phyloP scores from a whole-genome alignment of 1,140 invertebrate species.

The Atopsyche davidsoni region DNA sequence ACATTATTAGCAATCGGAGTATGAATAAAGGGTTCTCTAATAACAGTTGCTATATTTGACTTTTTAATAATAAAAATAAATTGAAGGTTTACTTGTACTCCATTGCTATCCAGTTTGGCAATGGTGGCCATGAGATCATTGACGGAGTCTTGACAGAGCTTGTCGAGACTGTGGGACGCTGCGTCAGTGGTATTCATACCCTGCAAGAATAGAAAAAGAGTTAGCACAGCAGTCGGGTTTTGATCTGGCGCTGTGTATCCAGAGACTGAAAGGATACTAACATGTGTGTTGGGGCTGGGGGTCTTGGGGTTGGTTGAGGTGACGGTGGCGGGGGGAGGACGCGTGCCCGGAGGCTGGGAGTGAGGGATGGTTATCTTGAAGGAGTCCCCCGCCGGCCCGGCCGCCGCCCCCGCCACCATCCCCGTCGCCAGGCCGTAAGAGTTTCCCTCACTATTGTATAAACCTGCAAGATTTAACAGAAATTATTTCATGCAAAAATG shows the following conservation, averaged over 20 bases:
- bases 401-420: not conserved
- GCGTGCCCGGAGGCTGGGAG: conserved; percentile 39
- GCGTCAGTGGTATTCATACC: conserved; percentile 43
- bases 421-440: not conserved
- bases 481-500: conserved; percentile 1
- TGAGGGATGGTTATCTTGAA: conserved; percentile 47
- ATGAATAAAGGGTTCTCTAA: no score
- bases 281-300: conserved; percentile 62
- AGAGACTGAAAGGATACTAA: conserved; percentile 27
- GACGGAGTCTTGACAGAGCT: conserved; percentile 74
- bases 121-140: conserved; percentile 79
- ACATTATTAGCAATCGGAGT: no score
- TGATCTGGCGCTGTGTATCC: not conserved
- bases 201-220: conserved; percentile 25
- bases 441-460: conserved; percentile 12
- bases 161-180: conserved; percentile 54
- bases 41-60: no score
- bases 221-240: not conserved
- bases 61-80: no score
- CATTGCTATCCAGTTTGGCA: conserved; percentile 75
- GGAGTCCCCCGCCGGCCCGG: conserved; percentile 20
- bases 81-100: conserved; percentile 68
- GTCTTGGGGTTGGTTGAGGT: conserved; percentile 77
- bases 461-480: conserved; percentile 17
- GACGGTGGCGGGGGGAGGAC: conserved; percentile 48